Evolutionary conservation across 2,888 invertebrate genomes (phyloP).

Genomic region (Lacanobia oleracea): DNA sequence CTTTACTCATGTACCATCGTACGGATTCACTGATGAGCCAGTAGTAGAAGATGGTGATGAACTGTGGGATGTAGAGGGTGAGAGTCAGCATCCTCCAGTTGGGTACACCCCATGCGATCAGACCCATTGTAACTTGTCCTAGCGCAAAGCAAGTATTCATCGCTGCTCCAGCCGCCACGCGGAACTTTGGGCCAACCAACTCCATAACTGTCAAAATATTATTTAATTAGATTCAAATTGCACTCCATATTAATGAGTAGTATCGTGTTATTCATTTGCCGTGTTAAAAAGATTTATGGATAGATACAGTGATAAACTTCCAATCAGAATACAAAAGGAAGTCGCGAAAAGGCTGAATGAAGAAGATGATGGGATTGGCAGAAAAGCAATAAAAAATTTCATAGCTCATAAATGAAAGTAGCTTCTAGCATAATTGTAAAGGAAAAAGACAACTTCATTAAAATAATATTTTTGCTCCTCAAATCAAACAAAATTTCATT

Average conservation of each 20-base stretch:
- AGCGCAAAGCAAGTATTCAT: conserved; percentile 92
- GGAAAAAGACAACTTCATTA: neutral
- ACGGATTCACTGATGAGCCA: conserved; percentile 93
- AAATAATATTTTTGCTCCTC: too few relatives aligned
- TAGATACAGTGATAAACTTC: too few relatives aligned
- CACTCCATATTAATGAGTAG: neutral
- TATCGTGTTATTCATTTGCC: neutral
- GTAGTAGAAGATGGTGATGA: conserved; percentile 92
- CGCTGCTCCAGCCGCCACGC: conserved; percentile 93
- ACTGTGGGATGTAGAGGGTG: conserved; percentile 92
- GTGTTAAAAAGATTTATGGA: neutral
- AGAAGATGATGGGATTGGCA: neutral
- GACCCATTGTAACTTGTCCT: conserved; percentile 92
- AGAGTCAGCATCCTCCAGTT: conserved; percentile 93
- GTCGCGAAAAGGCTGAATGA: neutral
- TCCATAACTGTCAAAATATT: conserved; percentile 91
- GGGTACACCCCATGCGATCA: conserved; percentile 92
- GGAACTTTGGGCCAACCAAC: conserved; percentile 92
- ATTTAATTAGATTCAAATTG: neutral
- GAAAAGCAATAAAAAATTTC: too few relatives aligned
- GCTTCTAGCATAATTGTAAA: neutral
- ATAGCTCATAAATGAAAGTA: neutral
- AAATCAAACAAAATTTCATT: neutral
- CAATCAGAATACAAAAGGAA: too few relatives aligned
- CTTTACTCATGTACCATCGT: conserved; percentile 94